Evolutionary conservation across 2,888 invertebrate species (phyloP).

Genomic region (Apamea epomidion): DNA sequence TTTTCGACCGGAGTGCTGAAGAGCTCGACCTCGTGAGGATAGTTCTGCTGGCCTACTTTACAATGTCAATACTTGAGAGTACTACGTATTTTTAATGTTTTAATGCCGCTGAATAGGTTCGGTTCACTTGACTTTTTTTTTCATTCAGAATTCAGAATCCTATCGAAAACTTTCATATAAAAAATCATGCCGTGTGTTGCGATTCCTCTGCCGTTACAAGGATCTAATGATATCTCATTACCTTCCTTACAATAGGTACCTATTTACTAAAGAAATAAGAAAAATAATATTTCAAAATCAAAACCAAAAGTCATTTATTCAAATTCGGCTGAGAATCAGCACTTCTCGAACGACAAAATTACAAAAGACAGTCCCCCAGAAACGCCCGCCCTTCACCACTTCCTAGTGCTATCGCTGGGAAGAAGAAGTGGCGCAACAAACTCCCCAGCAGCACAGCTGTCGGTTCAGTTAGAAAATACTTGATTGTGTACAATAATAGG

Average conservation of each 20-base stretch:
- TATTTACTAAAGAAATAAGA: not conserved
- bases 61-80: conserved; percentile 33
- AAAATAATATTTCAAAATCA: too few relatives aligned
- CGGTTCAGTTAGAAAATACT: too few relatives aligned
- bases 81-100: not conserved
- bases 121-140: not conserved
- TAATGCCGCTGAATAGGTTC: not conserved
- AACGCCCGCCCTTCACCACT: too few relatives aligned
- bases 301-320: too few relatives aligned
- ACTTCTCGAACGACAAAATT: too few relatives aligned
- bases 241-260: too few relatives aligned
- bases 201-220: not conserved
- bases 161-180: not conserved
- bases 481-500: too few relatives aligned
- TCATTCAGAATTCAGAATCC: not conserved
- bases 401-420: too few relatives aligned
- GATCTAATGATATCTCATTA: not conserved
- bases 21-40: conserved; percentile 34
- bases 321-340: too few relatives aligned
- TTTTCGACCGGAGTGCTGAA: conserved; percentile 15
- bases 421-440: too few relatives aligned
- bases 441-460: too few relatives aligned
- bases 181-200: not conserved
- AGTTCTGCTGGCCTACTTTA: conserved; percentile 43
- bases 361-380: too few relatives aligned